These are phyloP conservation scores for Pantelozetes paolii DNA, from an alignment of 2,888 invertebrate species.

Conservation along the genomic window DNA sequence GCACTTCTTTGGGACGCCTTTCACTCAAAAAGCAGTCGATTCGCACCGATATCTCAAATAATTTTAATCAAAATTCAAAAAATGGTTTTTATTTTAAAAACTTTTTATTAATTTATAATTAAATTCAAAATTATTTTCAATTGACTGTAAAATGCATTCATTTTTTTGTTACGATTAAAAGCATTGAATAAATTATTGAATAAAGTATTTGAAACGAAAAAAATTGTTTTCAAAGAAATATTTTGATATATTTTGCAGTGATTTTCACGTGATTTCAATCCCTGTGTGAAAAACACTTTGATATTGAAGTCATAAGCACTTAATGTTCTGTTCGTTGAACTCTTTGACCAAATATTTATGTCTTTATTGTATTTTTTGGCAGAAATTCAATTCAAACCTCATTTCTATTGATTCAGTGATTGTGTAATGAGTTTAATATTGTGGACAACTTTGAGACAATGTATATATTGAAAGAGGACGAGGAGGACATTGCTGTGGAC, in stretches of 20 bases:
- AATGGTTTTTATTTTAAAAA: not conserved
- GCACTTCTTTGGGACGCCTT: not conserved
- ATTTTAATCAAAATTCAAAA: too few relatives aligned
- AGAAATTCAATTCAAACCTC: not conserved
- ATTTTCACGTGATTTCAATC: too few relatives aligned
- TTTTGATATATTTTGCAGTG: too few relatives aligned
- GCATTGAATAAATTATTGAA: not conserved
- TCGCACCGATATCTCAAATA: too few relatives aligned
- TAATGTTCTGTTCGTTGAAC: not conserved
- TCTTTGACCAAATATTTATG: not conserved
- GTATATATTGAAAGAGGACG: conserved; percentile 25
- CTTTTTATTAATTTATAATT: too few relatives aligned
- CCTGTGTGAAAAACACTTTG: too few relatives aligned
- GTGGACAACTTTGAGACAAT: not conserved
- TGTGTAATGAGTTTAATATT: not conserved
- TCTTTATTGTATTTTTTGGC: not conserved
- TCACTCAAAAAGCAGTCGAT: not conserved
- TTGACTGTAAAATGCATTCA: not conserved
- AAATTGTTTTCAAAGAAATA: too few relatives aligned
- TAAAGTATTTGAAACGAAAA: not conserved
- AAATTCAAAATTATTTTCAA: not conserved
- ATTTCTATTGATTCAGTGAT: not conserved
- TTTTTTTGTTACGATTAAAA: too few relatives aligned
- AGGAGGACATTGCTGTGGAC: conserved; percentile 13
- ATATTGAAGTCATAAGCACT: not conserved